Conservation (phyloP, 2,888 invertebrate genomes). For the Zygogramma bicolorata region DNA sequence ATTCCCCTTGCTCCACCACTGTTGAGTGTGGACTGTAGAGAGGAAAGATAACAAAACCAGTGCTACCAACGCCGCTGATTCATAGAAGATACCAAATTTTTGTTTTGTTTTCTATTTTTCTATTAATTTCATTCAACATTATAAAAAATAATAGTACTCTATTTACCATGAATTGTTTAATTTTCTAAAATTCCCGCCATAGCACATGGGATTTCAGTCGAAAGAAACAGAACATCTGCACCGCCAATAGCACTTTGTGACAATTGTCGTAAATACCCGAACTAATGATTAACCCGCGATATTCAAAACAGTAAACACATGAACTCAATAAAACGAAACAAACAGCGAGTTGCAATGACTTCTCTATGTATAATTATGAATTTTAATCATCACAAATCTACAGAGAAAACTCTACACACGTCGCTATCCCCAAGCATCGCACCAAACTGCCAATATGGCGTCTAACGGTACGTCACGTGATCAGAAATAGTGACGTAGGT, state of each 20-base stretch:
- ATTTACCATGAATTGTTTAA: constrained; percentile 54
- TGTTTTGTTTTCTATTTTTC: neutral
- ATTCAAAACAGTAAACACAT: constrained; percentile 61
- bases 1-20: constrained; percentile 51
- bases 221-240: constrained; percentile 66
- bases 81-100: constrained; percentile 44
- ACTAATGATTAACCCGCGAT: constrained; percentile 63
- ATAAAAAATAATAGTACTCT: constrained; percentile 18
- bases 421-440: constrained; percentile 68
- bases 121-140: neutral
- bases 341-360: constrained; percentile 31
- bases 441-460: constrained; percentile 73
- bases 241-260: constrained; percentile 65
- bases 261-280: constrained; percentile 68
- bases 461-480: constrained; percentile 72
- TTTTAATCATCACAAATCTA: constrained; percentile 46
- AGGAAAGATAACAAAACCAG: constrained; percentile 58
- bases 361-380: constrained; percentile 39
- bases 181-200: constrained; percentile 59
- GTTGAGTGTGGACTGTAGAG: constrained; percentile 36
- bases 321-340: constrained; percentile 40
- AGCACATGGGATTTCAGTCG: constrained; percentile 59
- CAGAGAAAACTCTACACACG: constrained; percentile 59
- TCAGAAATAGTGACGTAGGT: constrained; percentile 68
- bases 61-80: constrained; percentile 52